phyloP scores from a whole-genome alignment of 2,113 vertebrate species.

The Corvus moneduloides region DNA sequence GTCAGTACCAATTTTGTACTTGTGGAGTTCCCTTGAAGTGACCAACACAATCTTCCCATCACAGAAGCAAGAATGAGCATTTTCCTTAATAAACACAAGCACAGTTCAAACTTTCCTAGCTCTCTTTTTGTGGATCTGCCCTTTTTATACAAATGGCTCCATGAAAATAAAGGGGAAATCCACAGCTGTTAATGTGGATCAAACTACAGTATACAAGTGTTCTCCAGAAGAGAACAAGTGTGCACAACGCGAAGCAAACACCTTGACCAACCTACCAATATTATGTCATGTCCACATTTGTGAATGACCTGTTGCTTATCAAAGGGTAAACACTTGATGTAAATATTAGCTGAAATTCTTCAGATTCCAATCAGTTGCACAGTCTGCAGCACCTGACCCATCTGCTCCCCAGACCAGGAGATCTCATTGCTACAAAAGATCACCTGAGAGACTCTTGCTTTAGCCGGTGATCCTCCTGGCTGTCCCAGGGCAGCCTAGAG shows the following conservation, averaged over 20 bases:
- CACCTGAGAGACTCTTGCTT: background rate
- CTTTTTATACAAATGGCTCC: background rate
- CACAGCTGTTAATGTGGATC: background rate
- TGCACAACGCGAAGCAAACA: conserved; percentile 53
- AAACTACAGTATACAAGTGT: background rate
- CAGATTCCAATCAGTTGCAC: conserved; percentile 49
- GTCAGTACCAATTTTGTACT: accelerated
- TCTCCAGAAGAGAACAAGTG: conserved; percentile 44
- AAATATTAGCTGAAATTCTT: conserved; percentile 64
- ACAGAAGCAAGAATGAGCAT: background rate
- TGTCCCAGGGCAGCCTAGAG: background rate
- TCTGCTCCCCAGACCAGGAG: background rate
- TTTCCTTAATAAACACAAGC: background rate
- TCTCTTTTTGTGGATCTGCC: background rate
- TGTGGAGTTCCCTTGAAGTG: background rate
- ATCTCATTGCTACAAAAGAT: background rate
- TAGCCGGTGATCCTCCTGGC: background rate
- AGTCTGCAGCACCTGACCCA: background rate
- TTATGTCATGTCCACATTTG: conserved; percentile 51
- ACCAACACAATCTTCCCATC: background rate
- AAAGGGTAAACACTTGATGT: conserved; percentile 38
- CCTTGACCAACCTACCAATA: background rate
- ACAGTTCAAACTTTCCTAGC: background rate
- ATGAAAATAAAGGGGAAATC: background rate
- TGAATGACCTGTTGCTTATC: conserved; percentile 58